Percentiles rank a stretch among this genome's conserved stretches.
phyloP scores from a whole-genome alignment of 2,888 invertebrate species.

The Acleris sparsana region DNA sequence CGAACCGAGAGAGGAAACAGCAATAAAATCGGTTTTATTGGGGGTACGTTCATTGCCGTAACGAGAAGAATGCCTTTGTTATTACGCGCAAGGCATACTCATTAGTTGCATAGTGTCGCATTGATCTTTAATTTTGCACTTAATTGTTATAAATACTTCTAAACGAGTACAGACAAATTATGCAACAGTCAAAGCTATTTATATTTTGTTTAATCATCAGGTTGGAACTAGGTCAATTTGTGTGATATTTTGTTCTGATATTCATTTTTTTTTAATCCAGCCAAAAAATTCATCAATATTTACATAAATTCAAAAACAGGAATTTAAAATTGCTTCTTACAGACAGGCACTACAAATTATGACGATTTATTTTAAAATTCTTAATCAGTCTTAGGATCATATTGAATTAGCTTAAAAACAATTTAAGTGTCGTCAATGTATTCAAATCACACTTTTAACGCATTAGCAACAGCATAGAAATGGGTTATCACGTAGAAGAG shows the following conservation, averaged over 20 bases:
- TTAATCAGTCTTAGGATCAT: neutral
- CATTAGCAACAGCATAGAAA: slow-evolving; percentile 66
- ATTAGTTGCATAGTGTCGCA: slow-evolving; percentile 49
- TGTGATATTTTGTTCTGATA: no score
- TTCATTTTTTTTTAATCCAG: no score
- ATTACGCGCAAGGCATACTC: slow-evolving; percentile 55
- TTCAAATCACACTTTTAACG: slow-evolving; percentile 65
- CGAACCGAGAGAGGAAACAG: slow-evolving; percentile 73
- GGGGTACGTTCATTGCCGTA: slow-evolving; percentile 60
- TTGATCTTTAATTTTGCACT: neutral
- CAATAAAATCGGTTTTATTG: slow-evolving; percentile 77
- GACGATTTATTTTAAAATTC: neutral
- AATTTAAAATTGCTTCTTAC: no score
- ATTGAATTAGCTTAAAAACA: slow-evolving; percentile 29
- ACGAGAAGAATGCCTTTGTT: slow-evolving; percentile 44
- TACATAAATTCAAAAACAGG: no score
- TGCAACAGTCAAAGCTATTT: no score
- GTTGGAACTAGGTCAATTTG: no score
- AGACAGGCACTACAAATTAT: no score
- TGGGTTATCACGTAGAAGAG: slow-evolving; percentile 58
- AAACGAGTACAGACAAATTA: no score
- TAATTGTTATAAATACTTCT: neutral
- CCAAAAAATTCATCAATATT: no score
- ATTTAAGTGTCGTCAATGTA: slow-evolving; percentile 50
- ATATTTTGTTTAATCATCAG: no score